These are phyloP conservation scores for Thunnus albacares DNA, from an alignment of 2,797 vertebrate species.

Conservation along the genomic window DNA sequence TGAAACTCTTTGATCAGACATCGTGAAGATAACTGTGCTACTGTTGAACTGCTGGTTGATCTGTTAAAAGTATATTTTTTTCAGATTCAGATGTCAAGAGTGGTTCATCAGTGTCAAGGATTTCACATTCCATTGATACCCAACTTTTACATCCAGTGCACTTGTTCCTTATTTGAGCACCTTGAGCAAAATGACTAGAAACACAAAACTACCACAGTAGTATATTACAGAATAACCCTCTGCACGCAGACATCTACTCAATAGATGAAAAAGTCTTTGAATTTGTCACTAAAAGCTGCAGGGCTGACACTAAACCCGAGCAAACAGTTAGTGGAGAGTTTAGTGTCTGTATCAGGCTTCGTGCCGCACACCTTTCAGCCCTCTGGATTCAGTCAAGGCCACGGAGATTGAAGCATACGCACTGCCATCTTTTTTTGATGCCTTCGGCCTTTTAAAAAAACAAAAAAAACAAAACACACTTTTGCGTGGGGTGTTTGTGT, in stretches of 20 bases:
- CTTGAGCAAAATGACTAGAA: slow-evolving; percentile 72
- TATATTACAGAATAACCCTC: slow-evolving; percentile 69
- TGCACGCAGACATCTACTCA: slow-evolving; percentile 69
- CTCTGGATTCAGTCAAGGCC: slow-evolving; percentile 74
- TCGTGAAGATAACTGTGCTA: slow-evolving; percentile 68
- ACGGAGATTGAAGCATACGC: slow-evolving; percentile 58
- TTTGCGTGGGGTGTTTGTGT: slow-evolving; percentile 19
- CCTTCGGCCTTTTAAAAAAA: slow-evolving; percentile 17
- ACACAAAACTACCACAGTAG: slow-evolving; percentile 82
- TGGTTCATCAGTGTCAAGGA: slow-evolving; percentile 74
- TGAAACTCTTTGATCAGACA: slow-evolving; percentile 37
- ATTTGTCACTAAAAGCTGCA: slow-evolving; percentile 56
- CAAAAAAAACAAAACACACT: slow-evolving; percentile 15
- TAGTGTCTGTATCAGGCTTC: slow-evolving; percentile 21
- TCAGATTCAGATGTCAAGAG: slow-evolving; percentile 66
- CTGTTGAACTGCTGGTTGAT: slow-evolving; percentile 70
- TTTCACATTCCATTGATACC: slow-evolving; percentile 76
- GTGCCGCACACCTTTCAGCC: slow-evolving; percentile 28
- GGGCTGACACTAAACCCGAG: slow-evolving; percentile 38
- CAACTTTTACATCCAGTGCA: slow-evolving; percentile 80
- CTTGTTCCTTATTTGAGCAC: slow-evolving; percentile 77
- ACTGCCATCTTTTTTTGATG: slow-evolving; percentile 37
- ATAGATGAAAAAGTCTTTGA: slow-evolving; percentile 62
- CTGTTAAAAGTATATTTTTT: slow-evolving; percentile 46
- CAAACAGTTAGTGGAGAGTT: slow-evolving; percentile 25